These are phyloP conservation scores for Acanthococcus lagerstroemiae DNA, from an alignment of 2,888 invertebrate species.

Conservation along the genomic window DNA sequence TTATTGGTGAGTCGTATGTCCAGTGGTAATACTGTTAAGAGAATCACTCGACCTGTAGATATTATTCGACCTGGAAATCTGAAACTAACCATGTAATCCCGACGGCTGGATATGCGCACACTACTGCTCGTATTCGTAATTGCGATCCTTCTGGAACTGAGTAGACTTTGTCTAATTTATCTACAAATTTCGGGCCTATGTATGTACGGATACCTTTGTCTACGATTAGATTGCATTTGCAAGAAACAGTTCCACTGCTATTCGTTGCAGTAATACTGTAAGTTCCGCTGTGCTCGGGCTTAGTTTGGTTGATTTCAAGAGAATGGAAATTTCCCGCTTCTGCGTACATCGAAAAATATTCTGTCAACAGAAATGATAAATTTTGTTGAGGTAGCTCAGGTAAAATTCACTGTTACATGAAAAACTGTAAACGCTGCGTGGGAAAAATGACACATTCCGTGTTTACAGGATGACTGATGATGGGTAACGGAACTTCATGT, in stretches of 20 bases:
- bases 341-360: slow-evolving; percentile 12
- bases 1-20: too few species aligned
- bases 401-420: too few species aligned
- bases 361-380: too few species aligned
- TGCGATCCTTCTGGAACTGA: slow-evolving; percentile 54
- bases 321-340: slow-evolving; percentile 70
- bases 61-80: too few species aligned
- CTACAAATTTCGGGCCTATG: slow-evolving; percentile 65
- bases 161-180: slow-evolving; percentile 56
- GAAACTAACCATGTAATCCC: slow-evolving; percentile 57
- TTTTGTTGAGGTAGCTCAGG: too few species aligned
- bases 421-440: too few species aligned
- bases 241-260: slow-evolving; percentile 68
- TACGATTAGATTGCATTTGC: slow-evolving; percentile 49
- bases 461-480: too few species aligned
- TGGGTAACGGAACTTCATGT: too few species aligned
- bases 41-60: too few species aligned
- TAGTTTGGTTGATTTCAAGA: slow-evolving; percentile 69
- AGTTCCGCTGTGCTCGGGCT: slow-evolving; percentile 65
- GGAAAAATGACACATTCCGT: too few species aligned
- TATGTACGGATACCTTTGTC: slow-evolving; percentile 62
- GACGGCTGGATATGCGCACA: slow-evolving; percentile 59
- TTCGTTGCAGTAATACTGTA: slow-evolving; percentile 73
- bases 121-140: slow-evolving; percentile 47
- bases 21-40: too few species aligned